Evolutionary conservation across 2,113 vertebrate genomes (phyloP), one percentile per base, ranked within the genome.

Genomic region (Anolis sagrei): DNA sequence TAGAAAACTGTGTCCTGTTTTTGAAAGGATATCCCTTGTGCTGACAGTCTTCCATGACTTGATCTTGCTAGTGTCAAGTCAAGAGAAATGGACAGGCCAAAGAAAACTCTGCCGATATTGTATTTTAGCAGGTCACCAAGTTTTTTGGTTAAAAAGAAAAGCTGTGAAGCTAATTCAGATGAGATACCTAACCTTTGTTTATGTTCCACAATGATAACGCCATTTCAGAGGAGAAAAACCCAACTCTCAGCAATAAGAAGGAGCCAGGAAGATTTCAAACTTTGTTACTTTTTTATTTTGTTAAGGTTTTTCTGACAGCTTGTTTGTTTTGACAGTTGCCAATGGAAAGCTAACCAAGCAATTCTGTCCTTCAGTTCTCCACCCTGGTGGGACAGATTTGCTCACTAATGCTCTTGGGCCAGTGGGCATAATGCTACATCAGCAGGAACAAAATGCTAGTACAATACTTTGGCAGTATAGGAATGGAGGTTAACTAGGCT

Each of bases 11-110:
- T 91, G 83, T 27, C 32, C 92, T 97, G 95, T 97, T 97, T 96
- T 96, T 93, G 91, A 95, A 96, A 97, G 96, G 95, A 96, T 96
- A 96, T 96, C 95, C 95, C 94, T 96, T 96, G 92, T 95, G 95
- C 95, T 96, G 95, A 96, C 96, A 91, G 89, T 73, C 93, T 95
- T 95, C 88, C 89, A 87, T 82, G 92, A 94, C 90, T 36, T 95
- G 95, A 95, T 94, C 93, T 88, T 89, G 82, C 89, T 74, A 79
- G 89, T 93, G 81, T 95, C 89, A 91, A 92, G 92, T 95, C 90
- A 94, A 95, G 93, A 91, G 93, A 88, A 73, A 84, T 88, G 89
- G 89, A 89, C 94, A 82, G 75, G 94, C 95, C 96, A 96, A 96
- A 96, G 93, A 95, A 97, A 97, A 96, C 62, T 91, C 87, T 93